A percentile compares a stretch with the other conserved stretches of the same genome.
phyloP scores from a whole-genome alignment of 2,113 vertebrate species.

The Suricata suricatta region DNA sequence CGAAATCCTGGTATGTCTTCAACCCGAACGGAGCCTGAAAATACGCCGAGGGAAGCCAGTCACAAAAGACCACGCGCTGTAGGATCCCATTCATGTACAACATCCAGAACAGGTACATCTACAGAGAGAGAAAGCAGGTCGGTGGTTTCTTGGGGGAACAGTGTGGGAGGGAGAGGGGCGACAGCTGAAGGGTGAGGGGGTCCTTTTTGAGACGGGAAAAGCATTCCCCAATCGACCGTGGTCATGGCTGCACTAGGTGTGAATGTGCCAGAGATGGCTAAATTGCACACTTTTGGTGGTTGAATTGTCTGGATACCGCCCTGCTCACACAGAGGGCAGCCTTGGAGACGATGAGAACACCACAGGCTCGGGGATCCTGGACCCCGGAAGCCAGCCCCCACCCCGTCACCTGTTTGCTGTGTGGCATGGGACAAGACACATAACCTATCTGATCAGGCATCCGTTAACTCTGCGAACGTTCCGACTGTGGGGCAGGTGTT shows the following conservation, averaged over 20 bases:
- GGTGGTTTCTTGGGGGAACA: neutral
- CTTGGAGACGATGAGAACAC: too few relatives aligned
- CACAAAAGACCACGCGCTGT: fast-evolving
- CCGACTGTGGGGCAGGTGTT: neutral
- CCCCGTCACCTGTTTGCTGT: neutral
- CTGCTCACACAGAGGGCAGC: neutral
- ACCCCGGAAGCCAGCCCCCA: neutral
- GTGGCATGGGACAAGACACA: neutral
- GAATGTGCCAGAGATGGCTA: neutral
- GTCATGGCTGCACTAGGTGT: neutral
- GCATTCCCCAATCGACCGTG: neutral
- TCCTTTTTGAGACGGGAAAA: neutral
- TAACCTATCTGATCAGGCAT: neutral
- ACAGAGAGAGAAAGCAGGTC: neutral
- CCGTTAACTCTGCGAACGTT: fast-evolving
- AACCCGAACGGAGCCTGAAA: fast-evolving
- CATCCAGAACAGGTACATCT: too few relatives aligned
- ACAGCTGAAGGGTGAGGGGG: neutral
- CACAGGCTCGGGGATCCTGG: neutral
- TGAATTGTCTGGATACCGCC: neutral
- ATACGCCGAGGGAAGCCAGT: neutral
- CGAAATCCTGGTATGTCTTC: fast-evolving
- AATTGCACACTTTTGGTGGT: too few relatives aligned
- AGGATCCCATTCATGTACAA: neutral
- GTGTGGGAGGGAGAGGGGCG: fast-evolving